These are phyloP conservation scores for Anthopleura sola DNA, from an alignment of 64 coral and sea anemone genomes.

Conservation along the genomic window DNA sequence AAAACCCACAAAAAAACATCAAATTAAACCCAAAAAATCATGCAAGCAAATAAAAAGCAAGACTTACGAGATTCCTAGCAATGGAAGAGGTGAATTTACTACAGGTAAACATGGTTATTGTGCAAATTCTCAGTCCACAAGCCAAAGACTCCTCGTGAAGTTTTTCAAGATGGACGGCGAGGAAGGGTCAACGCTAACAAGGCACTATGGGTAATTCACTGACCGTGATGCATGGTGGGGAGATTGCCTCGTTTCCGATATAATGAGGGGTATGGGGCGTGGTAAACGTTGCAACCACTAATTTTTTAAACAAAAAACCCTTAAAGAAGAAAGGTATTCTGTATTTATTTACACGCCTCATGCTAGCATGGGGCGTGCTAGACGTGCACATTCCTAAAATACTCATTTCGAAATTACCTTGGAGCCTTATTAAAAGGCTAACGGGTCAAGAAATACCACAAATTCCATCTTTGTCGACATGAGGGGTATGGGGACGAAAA, in stretches of 20 bases:
- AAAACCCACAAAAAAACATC: conserved; percentile 32
- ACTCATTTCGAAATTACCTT: no score
- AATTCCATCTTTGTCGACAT: no score
- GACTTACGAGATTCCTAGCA: conserved; percentile 82
- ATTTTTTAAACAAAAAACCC: no score
- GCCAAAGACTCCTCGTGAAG: conserved; percentile 36
- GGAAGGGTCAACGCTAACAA: conserved; percentile 19
- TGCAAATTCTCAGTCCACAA: conserved; percentile 17
- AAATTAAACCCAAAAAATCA: not conserved
- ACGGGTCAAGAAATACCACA: no score
- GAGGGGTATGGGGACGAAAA: no score
- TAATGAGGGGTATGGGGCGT: not conserved
- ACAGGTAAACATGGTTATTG: conserved; percentile 78
- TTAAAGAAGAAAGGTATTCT: no score
- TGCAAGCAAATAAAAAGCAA: not conserved
- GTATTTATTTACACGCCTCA: no score
- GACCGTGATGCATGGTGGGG: conserved; percentile 44
- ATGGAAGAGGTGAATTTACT: conserved; percentile 84
- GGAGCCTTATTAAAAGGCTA: no score
- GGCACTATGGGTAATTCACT: conserved; percentile 47
- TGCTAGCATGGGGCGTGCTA: no score
- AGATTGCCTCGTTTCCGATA: not conserved
- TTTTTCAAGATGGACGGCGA: conserved; percentile 89
- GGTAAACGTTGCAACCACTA: no score
- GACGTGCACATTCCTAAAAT: no score